phyloP scores from a whole-genome alignment of 1,140 invertebrate species.

The Antheraea pernyi region DNA sequence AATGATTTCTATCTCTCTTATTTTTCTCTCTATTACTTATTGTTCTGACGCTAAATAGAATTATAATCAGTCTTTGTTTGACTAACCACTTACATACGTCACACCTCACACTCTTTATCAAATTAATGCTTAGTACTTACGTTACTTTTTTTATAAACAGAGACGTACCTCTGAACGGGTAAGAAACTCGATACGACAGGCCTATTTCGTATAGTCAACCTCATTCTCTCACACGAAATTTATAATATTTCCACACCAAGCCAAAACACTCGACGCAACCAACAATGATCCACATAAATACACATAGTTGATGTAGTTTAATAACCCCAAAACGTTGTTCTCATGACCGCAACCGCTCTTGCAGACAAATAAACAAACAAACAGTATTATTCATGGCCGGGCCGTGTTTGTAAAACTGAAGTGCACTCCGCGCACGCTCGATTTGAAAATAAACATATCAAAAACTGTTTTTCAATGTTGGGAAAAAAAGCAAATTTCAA shows the following conservation, averaged over 20 bases:
- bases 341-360: slow-evolving; percentile 32
- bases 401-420: slow-evolving; percentile 44
- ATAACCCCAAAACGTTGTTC: slow-evolving; percentile 45
- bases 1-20: too few relatives aligned
- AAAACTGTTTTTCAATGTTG: slow-evolving; percentile 41
- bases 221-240: not conserved
- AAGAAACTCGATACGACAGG: too few relatives aligned
- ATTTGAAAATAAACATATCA: slow-evolving; percentile 65
- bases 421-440: slow-evolving; percentile 56
- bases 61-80: too few relatives aligned
- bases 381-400: slow-evolving; percentile 32
- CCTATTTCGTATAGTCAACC: not conserved
- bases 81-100: too few relatives aligned
- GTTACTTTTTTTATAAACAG: too few relatives aligned
- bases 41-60: too few relatives aligned
- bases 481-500: slow-evolving; percentile 9
- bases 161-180: not conserved
- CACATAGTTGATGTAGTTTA: slow-evolving; percentile 27
- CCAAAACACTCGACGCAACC: slow-evolving; percentile 8
- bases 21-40: too few relatives aligned
- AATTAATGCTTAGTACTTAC: too few relatives aligned
- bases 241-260: not conserved
- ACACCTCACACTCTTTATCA: too few relatives aligned
- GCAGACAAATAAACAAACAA: slow-evolving; percentile 48
- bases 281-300: slow-evolving; percentile 18